Conservation (phyloP, 92 coral and sea anemone genomes). For the Montipora capitata region DNA sequence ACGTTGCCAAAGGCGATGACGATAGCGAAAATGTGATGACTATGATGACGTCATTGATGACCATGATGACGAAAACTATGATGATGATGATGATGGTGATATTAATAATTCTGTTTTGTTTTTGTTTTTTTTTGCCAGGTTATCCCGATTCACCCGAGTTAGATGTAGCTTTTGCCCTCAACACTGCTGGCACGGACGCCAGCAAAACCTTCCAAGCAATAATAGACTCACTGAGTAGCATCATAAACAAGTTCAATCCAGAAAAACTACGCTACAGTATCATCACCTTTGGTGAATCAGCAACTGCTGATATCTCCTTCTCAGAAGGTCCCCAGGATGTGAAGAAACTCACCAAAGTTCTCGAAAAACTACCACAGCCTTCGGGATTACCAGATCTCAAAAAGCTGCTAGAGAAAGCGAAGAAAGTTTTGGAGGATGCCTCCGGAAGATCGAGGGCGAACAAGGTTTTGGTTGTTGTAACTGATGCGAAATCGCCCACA, state of each 20-base stretch:
- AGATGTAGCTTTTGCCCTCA: no score
- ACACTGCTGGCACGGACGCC: no score
- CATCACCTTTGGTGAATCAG: slow-evolving; percentile 75
- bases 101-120: no score
- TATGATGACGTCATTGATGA: no score
- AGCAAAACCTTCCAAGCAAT: no score
- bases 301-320: slow-evolving; percentile 55
- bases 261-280: slow-evolving; percentile 79
- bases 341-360: slow-evolving; percentile 40
- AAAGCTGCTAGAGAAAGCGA: slow-evolving; percentile 75
- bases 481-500: slow-evolving; percentile 43
- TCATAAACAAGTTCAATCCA: slow-evolving; percentile 79
- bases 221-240: not conserved
- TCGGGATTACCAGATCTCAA: slow-evolving; percentile 74
- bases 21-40: no score
- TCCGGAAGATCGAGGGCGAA: not conserved
- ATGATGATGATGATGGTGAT: no score
- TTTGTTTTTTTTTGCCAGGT: no score
- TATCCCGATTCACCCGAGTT: no score
- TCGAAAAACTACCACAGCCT: slow-evolving; percentile 62
- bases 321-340: slow-evolving; percentile 71
- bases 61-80: no score
- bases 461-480: slow-evolving; percentile 14
- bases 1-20: no score
- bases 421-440: slow-evolving; percentile 65